Percentiles rank a stretch among this genome's conserved stretches.
Evolutionary conservation across 2,888 invertebrate species (phyloP).

Genomic region (Trissolcus brochymenae): DNA sequence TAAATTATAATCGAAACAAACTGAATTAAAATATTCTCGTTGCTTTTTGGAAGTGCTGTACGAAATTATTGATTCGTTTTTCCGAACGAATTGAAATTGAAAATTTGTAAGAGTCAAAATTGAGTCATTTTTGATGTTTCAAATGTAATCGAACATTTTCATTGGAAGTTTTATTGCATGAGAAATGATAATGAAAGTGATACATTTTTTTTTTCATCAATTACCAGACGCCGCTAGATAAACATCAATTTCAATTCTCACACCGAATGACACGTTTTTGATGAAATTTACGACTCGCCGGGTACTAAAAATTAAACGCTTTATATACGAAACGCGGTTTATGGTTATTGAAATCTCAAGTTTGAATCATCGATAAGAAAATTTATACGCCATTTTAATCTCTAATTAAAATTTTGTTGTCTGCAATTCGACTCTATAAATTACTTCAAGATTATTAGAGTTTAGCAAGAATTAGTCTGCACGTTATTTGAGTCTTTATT

Average conservation of each 20-base stretch:
- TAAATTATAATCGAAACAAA: too few relatives aligned
- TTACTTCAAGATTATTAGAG: neutral
- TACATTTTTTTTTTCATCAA: conserved; percentile 14
- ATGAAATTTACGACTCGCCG: conserved; percentile 18
- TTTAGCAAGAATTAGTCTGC: neutral
- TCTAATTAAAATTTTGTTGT: neutral
- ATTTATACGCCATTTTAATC: neutral
- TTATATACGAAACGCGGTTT: conserved; percentile 13
- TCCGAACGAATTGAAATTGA: too few relatives aligned
- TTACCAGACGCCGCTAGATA: conserved; percentile 12
- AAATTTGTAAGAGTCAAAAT: too few relatives aligned
- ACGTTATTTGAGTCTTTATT: too few relatives aligned
- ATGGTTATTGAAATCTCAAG: conserved; percentile 12
- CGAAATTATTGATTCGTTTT: too few relatives aligned
- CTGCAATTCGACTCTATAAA: neutral
- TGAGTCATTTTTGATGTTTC: too few relatives aligned
- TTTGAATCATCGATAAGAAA: neutral
- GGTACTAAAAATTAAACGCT: conserved; percentile 24
- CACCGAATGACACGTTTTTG: conserved; percentile 14
- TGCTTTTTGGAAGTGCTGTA: too few relatives aligned
- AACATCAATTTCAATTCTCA: conserved; percentile 25
- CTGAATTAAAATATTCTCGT: too few relatives aligned
- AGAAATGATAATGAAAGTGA: conserved; percentile 23
- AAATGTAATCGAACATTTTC: too few relatives aligned
- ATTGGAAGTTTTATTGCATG: too few relatives aligned